phyloP scores from a whole-genome alignment of 2,888 invertebrate genomes.

The Lysandra bellargus region DNA sequence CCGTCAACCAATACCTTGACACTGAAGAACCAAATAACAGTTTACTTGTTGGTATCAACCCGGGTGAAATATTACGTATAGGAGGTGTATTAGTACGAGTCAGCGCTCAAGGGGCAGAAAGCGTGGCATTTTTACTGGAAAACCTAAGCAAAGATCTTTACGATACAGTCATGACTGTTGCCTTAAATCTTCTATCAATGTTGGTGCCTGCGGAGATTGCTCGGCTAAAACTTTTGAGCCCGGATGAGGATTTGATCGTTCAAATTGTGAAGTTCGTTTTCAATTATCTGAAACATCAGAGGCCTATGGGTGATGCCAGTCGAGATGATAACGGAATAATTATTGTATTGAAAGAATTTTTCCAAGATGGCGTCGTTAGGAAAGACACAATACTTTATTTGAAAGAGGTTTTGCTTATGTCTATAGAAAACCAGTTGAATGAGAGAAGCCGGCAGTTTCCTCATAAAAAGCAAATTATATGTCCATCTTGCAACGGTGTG shows the following conservation, averaged over 20 bases:
- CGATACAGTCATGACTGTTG: constrained; percentile 65
- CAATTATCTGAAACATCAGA: constrained; percentile 64
- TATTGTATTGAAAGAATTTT: constrained; percentile 65
- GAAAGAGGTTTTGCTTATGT: constrained; percentile 57
- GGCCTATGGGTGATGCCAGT: constrained; percentile 62
- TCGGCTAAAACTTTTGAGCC: constrained; percentile 59
- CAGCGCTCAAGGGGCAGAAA: constrained; percentile 63
- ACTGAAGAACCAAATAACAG: constrained; percentile 49
- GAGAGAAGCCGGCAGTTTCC: constrained; percentile 52
- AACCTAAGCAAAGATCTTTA: constrained; percentile 65
- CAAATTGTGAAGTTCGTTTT: constrained; percentile 71
- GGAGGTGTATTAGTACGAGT: constrained; percentile 61
- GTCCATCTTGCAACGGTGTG: constrained; percentile 59
- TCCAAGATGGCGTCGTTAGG: constrained; percentile 66
- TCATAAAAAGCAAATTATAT: constrained; percentile 57
- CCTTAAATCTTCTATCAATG: constrained; percentile 61
- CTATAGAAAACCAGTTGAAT: constrained; percentile 57
- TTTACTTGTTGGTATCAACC: constrained; percentile 61
- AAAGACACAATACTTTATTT: constrained; percentile 61
- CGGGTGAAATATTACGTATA: constrained; percentile 66
- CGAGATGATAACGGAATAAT: constrained; percentile 61
- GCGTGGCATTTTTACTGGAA: constrained; percentile 59
- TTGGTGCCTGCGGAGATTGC: constrained; percentile 65
- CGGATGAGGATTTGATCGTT: constrained; percentile 67
- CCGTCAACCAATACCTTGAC: constrained; percentile 49